Evolutionary conservation across 2,888 invertebrate genomes (phyloP).

Genomic region (Brenthis hecate): DNA sequence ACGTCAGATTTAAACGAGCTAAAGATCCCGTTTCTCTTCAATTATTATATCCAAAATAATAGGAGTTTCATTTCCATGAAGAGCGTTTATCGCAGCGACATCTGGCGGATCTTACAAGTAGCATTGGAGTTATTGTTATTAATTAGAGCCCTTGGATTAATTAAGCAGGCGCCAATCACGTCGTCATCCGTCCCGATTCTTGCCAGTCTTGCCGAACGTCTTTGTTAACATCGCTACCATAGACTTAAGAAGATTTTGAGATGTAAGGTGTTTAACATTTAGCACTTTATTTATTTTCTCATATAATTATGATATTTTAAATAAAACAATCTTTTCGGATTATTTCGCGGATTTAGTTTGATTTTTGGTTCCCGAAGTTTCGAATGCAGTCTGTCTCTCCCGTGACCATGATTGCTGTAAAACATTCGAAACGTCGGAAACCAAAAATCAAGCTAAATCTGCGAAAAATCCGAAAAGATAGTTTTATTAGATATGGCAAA

Average conservation of each 20-base stretch:
- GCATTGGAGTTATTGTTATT: slow-evolving; percentile 77
- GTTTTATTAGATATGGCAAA: too few relatives aligned
- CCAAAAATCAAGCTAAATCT: too few relatives aligned
- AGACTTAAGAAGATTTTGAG: background rate
- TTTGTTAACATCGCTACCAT: slow-evolving; percentile 70
- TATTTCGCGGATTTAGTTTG: too few relatives aligned
- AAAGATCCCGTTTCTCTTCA: slow-evolving; percentile 25
- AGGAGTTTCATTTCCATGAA: slow-evolving; percentile 40
- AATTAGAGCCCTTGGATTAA: slow-evolving; percentile 78
- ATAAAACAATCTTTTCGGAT: too few relatives aligned
- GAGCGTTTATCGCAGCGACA: slow-evolving; percentile 59
- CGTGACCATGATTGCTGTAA: too few relatives aligned
- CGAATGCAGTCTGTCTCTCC: too few relatives aligned
- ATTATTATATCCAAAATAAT: slow-evolving; percentile 41
- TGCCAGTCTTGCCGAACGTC: slow-evolving; percentile 74
- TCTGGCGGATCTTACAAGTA: slow-evolving; percentile 66
- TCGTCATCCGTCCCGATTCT: slow-evolving; percentile 66
- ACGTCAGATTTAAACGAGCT: slow-evolving; percentile 7
- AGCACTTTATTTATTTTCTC: too few relatives aligned
- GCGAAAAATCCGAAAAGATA: too few relatives aligned
- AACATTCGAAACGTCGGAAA: too few relatives aligned
- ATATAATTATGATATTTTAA: too few relatives aligned
- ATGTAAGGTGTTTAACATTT: too few relatives aligned
- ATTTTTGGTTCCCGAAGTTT: too few relatives aligned
- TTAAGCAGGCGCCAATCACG: slow-evolving; percentile 80